Base-by-base conservation (phyloP, 2,797 vertebrate genomes). In the Enteromius anoplus region DNA sequence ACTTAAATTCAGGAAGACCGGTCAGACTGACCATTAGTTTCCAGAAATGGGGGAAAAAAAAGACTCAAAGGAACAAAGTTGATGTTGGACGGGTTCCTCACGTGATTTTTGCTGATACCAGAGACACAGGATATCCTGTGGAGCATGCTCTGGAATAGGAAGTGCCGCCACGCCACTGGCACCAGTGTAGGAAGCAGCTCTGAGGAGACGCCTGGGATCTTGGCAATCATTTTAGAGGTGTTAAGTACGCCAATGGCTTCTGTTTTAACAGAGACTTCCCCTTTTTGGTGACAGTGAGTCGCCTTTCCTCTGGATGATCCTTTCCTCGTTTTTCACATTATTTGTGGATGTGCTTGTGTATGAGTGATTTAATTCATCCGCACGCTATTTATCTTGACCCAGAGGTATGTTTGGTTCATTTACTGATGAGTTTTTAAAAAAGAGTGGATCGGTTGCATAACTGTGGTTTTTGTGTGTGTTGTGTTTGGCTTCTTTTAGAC, bases 61-160 rank as follows among this genome's bases (percentile, higher is more conserved):
- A 47, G 3, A 26, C 29, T 34, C 12, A 62, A 60, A 73, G 34
- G 23, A 42, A 80, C 49, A 14, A 23, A 64, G 29, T n/a, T 34
- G 49, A 69, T 37, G 55, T 32, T 80, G 29, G 60, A n/a, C 2
- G 0, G 51, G 40, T n/a, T 71, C 69, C 23, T 82, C 80, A 85
- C 80, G 77, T 85, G 64, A 82, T 65, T n/a, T 45, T 60, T 21
- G 37, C 65, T 78, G 58, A 53, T 78, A 80, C 87, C 86, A 88
- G 85, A 92, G 87, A 89, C 88, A 86, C 89, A 91, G 92, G 92
- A 93, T 92, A 90, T 93, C 93, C 93, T 92, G 88, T 82, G 70
- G 86, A 84, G 83, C 83, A 85, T 89, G 64, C 78, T 81, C 83
- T 84, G 87, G 85, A 90, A 90, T 84, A 90, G 90, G 91, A 94